Evolutionary conservation across 2,888 invertebrate species (phyloP).

Genomic region (Endotricha flammealis): DNA sequence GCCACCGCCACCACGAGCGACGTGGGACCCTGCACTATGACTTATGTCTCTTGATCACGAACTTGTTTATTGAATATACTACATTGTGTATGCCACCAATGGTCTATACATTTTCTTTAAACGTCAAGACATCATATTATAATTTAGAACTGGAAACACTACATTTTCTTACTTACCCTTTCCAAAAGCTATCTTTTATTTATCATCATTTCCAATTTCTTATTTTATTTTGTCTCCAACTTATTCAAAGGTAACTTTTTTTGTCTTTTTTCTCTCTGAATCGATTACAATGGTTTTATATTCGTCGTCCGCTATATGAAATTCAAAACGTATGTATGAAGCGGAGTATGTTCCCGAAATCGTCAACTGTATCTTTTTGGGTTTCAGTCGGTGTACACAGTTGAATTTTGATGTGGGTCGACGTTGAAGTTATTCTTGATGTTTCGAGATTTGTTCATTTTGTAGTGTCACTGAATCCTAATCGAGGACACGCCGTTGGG

Average conservation of each 20-base stretch:
- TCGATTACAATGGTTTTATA: slow-evolving; percentile 12
- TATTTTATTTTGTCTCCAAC: slow-evolving; percentile 3
- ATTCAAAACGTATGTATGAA: slow-evolving; percentile 43
- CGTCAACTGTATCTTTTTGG: slow-evolving; percentile 37
- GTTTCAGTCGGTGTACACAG: slow-evolving; percentile 27
- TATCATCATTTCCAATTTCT: slow-evolving; percentile 1
- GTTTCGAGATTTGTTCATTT: slow-evolving; percentile 34
- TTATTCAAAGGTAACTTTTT: slow-evolving; percentile 14
- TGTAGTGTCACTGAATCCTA: slow-evolving; percentile 43
- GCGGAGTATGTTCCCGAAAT: slow-evolving; percentile 36
- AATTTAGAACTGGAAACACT: not conserved
- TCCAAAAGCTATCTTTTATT: slow-evolving; percentile 4
- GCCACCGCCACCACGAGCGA: slow-evolving; percentile 15
- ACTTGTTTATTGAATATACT: not conserved
- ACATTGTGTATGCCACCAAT: too few species aligned
- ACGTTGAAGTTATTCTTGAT: slow-evolving; percentile 38
- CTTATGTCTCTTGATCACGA: slow-evolving; percentile 21
- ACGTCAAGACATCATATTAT: not conserved
- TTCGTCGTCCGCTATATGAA: slow-evolving; percentile 29
- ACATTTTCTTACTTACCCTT: not conserved
- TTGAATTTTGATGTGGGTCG: slow-evolving; percentile 62
- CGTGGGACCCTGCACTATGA: slow-evolving; percentile 24
- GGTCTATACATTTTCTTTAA: too few species aligned
- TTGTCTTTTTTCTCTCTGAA: slow-evolving; percentile 23
- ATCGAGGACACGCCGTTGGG: slow-evolving; percentile 37